phyloP scores from a whole-genome alignment of 1,140 invertebrate species.

The Drosophila azteca region DNA sequence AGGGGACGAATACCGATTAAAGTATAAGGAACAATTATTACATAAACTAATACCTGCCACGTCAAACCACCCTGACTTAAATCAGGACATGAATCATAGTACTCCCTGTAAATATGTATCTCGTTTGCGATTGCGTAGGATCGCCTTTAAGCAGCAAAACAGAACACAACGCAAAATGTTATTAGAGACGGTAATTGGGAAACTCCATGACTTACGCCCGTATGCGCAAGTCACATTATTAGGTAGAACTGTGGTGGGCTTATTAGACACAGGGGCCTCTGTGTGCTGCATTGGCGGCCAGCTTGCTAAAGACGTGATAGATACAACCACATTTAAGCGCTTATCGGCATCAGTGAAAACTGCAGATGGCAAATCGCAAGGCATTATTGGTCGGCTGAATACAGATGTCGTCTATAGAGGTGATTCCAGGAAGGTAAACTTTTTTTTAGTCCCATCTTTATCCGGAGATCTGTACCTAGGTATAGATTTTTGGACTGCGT shows the following conservation, averaged over 20 bases:
- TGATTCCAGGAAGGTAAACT: neutral
- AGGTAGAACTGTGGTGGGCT: neutral
- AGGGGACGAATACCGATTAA: neutral
- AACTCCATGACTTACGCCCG: neutral
- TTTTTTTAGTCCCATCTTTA: neutral
- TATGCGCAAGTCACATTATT: neutral
- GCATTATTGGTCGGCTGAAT: neutral
- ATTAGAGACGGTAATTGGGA: neutral
- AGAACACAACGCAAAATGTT: neutral
- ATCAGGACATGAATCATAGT: no score
- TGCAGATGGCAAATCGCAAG: neutral
- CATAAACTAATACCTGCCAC: no score
- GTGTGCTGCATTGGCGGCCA: neutral
- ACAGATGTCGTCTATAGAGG: neutral
- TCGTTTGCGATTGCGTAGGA: neutral
- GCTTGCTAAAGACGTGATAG: neutral
- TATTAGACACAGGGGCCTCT: conserved; percentile 1
- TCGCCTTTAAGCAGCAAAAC: neutral
- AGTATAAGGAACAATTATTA: no score
- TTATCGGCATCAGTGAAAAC: neutral
- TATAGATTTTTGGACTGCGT: neutral
- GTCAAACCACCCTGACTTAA: no score
- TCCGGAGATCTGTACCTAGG: neutral
- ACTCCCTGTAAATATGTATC: neutral
- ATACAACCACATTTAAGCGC: neutral